A percentile compares a stretch with the other conserved stretches of the same genome.
Conservation (phyloP, 2,888 invertebrate species). For the Bombylius major region DNA sequence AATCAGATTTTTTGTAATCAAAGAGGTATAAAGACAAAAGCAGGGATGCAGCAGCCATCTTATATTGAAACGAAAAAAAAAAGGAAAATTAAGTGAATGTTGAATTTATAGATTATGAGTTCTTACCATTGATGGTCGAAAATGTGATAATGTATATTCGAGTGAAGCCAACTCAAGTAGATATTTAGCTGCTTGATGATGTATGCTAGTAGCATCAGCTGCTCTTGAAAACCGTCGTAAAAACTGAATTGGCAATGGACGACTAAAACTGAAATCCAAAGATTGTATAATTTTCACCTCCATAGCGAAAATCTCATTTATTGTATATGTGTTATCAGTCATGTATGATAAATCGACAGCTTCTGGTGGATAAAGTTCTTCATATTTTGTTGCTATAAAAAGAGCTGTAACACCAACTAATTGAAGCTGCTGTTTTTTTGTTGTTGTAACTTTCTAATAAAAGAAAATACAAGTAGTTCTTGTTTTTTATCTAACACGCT, state of each 20-base stretch:
- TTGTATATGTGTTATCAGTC: slow-evolving; percentile 77
- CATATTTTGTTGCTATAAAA: slow-evolving; percentile 87
- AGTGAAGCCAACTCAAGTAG: not conserved
- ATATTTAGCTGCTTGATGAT: not conserved
- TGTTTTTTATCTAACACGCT: not conserved
- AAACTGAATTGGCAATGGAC: slow-evolving; percentile 81
- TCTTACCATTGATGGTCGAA: not conserved
- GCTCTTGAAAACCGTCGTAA: slow-evolving; percentile 55
- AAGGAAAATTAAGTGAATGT: not conserved
- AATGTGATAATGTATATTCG: not conserved
- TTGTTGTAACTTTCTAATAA: slow-evolving; percentile 43
- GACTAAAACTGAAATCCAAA: slow-evolving; percentile 68
- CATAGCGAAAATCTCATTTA: slow-evolving; percentile 65
- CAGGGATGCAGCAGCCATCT: not conserved
- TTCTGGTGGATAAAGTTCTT: slow-evolving; percentile 84
- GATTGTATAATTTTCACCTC: slow-evolving; percentile 64
- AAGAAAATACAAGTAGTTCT: slow-evolving; percentile 18
- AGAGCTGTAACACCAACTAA: slow-evolving; percentile 81
- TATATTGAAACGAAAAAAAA: not conserved
- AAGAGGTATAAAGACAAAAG: not conserved
- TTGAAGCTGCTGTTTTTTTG: slow-evolving; percentile 62
- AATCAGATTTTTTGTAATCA: not conserved
- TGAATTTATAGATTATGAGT: too few species aligned
- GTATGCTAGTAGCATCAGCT: not conserved
- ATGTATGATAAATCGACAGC: slow-evolving; percentile 82